These are phyloP conservation scores for Drosophila sp. DNA, from an alignment of 1,140 invertebrate genomes.

Conservation along the genomic window DNA sequence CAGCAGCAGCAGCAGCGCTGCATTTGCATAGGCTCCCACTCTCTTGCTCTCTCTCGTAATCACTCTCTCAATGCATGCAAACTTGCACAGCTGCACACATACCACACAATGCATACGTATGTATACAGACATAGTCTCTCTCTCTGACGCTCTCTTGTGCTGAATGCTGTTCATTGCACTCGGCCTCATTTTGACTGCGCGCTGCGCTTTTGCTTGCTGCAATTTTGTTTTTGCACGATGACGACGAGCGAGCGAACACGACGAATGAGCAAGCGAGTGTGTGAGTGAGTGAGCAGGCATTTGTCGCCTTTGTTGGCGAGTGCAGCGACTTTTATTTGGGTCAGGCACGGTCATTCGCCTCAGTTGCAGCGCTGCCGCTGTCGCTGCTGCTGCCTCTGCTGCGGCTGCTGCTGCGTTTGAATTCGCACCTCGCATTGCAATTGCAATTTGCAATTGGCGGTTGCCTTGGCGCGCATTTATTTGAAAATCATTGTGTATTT, in stretches of 20 bases:
- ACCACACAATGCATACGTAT: no score
- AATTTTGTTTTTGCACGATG: constrained; percentile 71
- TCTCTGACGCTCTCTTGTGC: constrained; percentile 45
- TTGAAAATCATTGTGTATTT: constrained; percentile 69
- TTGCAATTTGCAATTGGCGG: constrained; percentile 45
- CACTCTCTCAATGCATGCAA: constrained; percentile 9
- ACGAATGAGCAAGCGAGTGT: constrained; percentile 8
- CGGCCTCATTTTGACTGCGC: constrained; percentile 72
- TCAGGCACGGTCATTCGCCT: constrained; percentile 85
- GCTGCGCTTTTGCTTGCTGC: constrained; percentile 62
- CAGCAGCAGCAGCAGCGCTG: no score
- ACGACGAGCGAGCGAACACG: not conserved
- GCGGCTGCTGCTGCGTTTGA: constrained; percentile 40
- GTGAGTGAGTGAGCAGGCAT: constrained; percentile 41
- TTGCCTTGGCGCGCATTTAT: constrained; percentile 76
- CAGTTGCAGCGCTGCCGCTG: constrained; percentile 52
- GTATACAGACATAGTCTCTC: constrained; percentile 17
- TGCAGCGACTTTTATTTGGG: constrained; percentile 85
- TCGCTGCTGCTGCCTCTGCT: not conserved
- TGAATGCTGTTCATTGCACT: constrained; percentile 84
- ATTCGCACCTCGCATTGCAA: constrained; percentile 10
- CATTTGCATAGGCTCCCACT: constrained; percentile 60
- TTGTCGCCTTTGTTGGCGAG: constrained; percentile 71
- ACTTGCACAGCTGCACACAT: constrained; percentile 5
- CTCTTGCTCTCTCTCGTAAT: constrained; percentile 6